Evolutionary conservation across 1,140 invertebrate species (phyloP).

Genomic region (Neotoxoptera formosana): DNA sequence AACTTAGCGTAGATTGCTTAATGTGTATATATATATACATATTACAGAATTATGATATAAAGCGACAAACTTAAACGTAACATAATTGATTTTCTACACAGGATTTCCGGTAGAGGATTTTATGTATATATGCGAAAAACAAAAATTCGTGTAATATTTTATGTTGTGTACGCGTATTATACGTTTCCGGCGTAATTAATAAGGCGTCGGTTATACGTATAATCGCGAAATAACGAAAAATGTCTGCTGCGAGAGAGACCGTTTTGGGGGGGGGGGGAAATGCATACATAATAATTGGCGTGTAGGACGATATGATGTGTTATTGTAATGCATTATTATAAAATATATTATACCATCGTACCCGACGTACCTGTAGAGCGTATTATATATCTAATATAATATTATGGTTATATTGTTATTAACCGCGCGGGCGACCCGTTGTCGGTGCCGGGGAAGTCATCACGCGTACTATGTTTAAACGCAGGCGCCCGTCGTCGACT

Average conservation of each 20-base stretch:
- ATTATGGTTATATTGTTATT: slow-evolving; percentile 30
- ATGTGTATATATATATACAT: neutral
- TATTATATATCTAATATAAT: neutral
- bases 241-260: neutral
- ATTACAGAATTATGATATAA: neutral
- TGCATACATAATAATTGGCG: neutral
- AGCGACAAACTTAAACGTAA: neutral
- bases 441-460: slow-evolving; percentile 15
- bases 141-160: slow-evolving; percentile 12
- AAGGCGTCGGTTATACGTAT: neutral
- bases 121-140: neutral
- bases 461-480: neutral
- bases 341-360: neutral
- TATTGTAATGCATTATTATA: neutral
- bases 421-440: neutral
- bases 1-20: neutral
- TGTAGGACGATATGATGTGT: neutral
- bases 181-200: slow-evolving; percentile 6
- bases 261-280: too few relatives aligned
- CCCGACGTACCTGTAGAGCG: neutral
- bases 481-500: neutral
- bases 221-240: neutral
- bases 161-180: neutral
- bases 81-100: slow-evolving; percentile 1
- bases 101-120: neutral